A percentile compares a stretch with the other conserved stretches of the same genome.
Conservation (phyloP, 2,888 invertebrate species). For the Nephrotoma flavescens region DNA sequence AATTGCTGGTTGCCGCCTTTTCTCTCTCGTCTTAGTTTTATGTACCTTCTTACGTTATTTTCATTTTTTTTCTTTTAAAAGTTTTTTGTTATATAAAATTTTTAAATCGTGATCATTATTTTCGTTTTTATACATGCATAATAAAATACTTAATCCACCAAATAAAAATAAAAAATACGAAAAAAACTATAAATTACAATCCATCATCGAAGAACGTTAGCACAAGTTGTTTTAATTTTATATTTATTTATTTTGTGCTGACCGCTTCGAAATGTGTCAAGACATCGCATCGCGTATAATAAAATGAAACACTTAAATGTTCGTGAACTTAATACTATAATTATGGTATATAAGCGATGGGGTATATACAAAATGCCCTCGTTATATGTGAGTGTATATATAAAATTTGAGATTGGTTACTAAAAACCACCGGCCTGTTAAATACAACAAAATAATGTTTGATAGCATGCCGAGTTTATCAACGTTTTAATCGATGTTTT, state of each 20-base stretch:
- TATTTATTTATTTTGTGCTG: background rate
- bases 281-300: background rate
- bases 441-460: no score
- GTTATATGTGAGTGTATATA: no score
- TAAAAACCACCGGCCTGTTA: no score
- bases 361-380: no score
- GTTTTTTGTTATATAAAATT: background rate
- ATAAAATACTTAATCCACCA: background rate
- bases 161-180: background rate
- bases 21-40: background rate
- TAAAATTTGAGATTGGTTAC: no score
- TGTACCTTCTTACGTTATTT: background rate
- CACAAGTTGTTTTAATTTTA: background rate
- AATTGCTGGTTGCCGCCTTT: conserved; percentile 1
- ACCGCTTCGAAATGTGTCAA: background rate
- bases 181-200: background rate
- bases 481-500: no score
- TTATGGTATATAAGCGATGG: background rate
- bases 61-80: background rate
- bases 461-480: no score
- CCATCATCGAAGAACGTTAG: background rate
- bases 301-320: background rate
- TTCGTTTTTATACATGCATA: background rate
- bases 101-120: conserved; percentile 3
- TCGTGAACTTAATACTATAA: conserved; percentile 1